Conservation (phyloP, 1,140 invertebrate species). For the Psilanteris sp. region DNA sequence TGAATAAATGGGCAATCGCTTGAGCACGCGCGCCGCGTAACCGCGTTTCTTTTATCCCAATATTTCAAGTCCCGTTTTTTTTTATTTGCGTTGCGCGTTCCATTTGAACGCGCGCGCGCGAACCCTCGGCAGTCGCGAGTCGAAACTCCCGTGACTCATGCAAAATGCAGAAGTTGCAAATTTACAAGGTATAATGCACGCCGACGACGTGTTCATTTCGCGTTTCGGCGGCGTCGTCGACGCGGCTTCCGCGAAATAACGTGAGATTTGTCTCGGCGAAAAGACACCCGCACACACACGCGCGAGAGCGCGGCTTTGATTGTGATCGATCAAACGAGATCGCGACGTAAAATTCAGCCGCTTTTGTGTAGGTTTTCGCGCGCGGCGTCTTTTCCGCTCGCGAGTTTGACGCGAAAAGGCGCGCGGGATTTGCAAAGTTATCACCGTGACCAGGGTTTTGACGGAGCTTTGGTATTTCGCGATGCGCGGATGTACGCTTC, state of each 20-base stretch:
- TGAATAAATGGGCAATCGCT: slow-evolving; percentile 50
- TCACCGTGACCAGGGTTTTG: slow-evolving; percentile 19
- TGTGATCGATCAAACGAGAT: slow-evolving; percentile 32
- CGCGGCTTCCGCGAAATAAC: slow-evolving; percentile 7
- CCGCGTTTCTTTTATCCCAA: slow-evolving; percentile 25
- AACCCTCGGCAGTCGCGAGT: slow-evolving; percentile 5
- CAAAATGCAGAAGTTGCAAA: slow-evolving; percentile 54
- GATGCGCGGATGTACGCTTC: slow-evolving; percentile 13
- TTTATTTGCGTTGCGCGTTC: slow-evolving; percentile 2
- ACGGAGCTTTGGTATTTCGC: slow-evolving; percentile 36
- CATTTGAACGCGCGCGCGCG: not conserved
- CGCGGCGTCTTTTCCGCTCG: not conserved
- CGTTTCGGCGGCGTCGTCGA: slow-evolving; percentile 27
- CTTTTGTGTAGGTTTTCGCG: not conserved
- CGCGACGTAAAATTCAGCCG: not conserved
- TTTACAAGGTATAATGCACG: slow-evolving; percentile 33
- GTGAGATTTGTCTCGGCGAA: slow-evolving; percentile 10
- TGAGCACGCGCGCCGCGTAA: slow-evolving; percentile 2
- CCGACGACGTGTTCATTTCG: slow-evolving; percentile 41
- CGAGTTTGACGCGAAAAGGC: slow-evolving; percentile 6
- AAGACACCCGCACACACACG: slow-evolving; percentile 3
- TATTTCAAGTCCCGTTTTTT: slow-evolving; percentile 4
- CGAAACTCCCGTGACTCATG: slow-evolving; percentile 37
- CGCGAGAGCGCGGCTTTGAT: slow-evolving; percentile 20
- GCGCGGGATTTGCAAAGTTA: slow-evolving; percentile 16